Conservation (phyloP, 2,888 invertebrate species). For the Sepioteuthis lessoniana region DNA sequence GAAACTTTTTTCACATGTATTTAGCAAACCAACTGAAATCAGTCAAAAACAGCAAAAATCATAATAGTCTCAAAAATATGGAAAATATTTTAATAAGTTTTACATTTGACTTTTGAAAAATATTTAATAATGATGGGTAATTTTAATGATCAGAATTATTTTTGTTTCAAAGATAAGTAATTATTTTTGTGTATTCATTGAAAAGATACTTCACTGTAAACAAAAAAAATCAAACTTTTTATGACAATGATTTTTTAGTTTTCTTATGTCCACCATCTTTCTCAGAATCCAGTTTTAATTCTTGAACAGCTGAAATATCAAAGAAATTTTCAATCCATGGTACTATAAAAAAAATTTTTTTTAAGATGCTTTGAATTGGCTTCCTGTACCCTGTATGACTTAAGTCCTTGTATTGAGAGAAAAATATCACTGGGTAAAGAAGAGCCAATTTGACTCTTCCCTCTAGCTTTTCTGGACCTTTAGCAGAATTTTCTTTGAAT, state of each 20-base stretch:
- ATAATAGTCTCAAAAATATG: too few relatives aligned
- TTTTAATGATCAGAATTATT: too few relatives aligned
- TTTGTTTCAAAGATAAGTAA: too few relatives aligned
- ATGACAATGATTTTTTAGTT: background rate
- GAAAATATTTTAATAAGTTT: too few relatives aligned
- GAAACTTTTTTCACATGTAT: too few relatives aligned
- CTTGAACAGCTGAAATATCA: background rate
- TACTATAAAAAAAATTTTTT: background rate
- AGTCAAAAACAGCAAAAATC: too few relatives aligned
- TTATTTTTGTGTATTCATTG: too few relatives aligned
- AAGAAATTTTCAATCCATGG: background rate
- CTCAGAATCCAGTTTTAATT: background rate
- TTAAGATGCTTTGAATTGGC: background rate
- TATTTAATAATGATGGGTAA: too few relatives aligned
- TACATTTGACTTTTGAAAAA: too few relatives aligned
- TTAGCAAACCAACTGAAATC: too few relatives aligned
- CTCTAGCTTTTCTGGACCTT: background rate
- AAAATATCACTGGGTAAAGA: background rate
- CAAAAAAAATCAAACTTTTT: too few relatives aligned
- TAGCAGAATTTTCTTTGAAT: background rate
- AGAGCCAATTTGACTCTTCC: background rate
- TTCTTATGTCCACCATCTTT: background rate
- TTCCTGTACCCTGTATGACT: background rate
- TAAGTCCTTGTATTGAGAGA: background rate
- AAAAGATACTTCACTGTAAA: too few relatives aligned